Evolutionary conservation across 2,888 invertebrate species (phyloP).

Genomic region (Neria commutata): DNA sequence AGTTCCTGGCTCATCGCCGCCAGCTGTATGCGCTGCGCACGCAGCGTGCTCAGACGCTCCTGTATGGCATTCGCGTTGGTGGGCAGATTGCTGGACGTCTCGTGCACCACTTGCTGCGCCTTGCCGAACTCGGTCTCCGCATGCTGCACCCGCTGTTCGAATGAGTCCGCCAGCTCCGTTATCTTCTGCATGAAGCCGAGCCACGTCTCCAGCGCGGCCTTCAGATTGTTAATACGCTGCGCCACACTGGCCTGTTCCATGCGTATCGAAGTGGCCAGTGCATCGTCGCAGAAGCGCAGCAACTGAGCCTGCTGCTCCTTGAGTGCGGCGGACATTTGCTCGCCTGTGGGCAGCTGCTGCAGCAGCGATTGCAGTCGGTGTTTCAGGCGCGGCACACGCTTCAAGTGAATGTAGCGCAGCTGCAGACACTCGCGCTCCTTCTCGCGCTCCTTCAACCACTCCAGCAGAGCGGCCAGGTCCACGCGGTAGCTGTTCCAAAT

Average conservation of each 20-base stretch:
- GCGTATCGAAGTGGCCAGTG: conserved; percentile 76
- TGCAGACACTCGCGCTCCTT: conserved; percentile 78
- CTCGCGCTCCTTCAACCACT: conserved; percentile 82
- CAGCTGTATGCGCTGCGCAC: conserved; percentile 66
- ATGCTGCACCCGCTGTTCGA: conserved; percentile 68
- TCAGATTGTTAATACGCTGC: conserved; percentile 78
- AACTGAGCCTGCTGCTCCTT: conserved; percentile 71
- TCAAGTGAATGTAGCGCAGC: conserved; percentile 79
- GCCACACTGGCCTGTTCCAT: conserved; percentile 81
- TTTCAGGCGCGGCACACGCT: conserved; percentile 74
- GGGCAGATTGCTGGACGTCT: conserved; percentile 66
- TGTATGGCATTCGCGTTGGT: conserved; percentile 69
- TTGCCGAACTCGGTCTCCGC: conserved; percentile 71
- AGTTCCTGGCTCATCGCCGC: conserved; percentile 65
- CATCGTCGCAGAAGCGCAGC: conserved; percentile 75
- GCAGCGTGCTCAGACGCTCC: conserved; percentile 69
- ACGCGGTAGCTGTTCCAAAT: conserved; percentile 80
- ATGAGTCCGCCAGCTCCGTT: conserved; percentile 68
- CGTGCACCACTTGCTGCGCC: conserved; percentile 68
- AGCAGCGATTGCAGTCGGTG: conserved; percentile 72
- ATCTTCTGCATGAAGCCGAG: conserved; percentile 75
- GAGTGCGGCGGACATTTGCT: conserved; percentile 69
- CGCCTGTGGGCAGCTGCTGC: conserved; percentile 73
- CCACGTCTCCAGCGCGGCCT: conserved; percentile 84
- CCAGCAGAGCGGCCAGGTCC: conserved; percentile 73